A percentile compares a stretch with the other conserved stretches of the same genome.
Conservation (phyloP, 2,113 vertebrate species). For the Hystrix brachyura region DNA sequence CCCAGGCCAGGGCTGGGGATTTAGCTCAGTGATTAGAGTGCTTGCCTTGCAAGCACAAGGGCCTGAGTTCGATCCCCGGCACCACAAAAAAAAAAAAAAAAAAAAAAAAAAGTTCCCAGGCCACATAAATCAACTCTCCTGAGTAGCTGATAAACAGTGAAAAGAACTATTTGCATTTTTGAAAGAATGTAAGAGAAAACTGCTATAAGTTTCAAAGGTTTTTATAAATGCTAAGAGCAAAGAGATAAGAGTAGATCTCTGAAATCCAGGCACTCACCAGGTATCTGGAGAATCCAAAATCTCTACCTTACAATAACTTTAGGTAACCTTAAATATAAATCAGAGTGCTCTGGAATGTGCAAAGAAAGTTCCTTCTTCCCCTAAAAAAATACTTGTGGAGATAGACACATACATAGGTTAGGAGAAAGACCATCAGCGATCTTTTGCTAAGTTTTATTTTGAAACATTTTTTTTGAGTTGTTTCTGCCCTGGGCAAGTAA, state of each 20-base stretch:
- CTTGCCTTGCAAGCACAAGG: no score
- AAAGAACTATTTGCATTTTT: constrained; percentile 47
- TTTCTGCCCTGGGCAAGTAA: constrained; percentile 28
- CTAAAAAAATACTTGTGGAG: constrained; percentile 29
- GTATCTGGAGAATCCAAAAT: background rate
- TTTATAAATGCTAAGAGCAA: constrained; percentile 5
- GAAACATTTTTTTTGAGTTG: constrained; percentile 34
- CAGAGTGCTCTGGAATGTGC: constrained; percentile 44
- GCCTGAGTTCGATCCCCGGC: no score
- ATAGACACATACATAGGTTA: background rate
- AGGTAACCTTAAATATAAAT: constrained; percentile 9
- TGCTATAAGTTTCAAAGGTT: constrained; percentile 33
- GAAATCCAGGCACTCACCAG: background rate
- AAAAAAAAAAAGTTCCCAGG: constrained; percentile 23
- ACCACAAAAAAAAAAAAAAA: no score
- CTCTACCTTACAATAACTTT: background rate
- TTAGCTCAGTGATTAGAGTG: no score
- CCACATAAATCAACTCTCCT: constrained; percentile 39
- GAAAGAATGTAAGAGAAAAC: constrained; percentile 51
- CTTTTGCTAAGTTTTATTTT: constrained; percentile 54
- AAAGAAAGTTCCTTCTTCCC: constrained; percentile 34
- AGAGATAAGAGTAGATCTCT: background rate
- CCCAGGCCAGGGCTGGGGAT: background rate
- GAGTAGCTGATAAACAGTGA: constrained; percentile 61
- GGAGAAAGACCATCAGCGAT: background rate